Evolutionary conservation across 2,113 vertebrate species (phyloP).

Genomic region (Catharus fuscescens): DNA sequence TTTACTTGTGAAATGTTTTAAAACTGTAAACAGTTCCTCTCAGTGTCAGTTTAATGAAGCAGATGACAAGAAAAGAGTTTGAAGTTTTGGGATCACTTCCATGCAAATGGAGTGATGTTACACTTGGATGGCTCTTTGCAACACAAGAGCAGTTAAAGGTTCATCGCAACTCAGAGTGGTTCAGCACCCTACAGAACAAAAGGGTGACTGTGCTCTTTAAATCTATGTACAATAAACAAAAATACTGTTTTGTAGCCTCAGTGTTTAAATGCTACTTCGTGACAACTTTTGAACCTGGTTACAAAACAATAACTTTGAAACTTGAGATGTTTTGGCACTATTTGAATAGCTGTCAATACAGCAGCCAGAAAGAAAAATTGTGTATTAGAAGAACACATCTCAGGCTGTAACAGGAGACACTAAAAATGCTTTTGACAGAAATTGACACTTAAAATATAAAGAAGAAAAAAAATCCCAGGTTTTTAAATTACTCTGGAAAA

Average conservation of each 20-base stretch:
- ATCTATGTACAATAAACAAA: not conserved
- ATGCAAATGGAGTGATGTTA: not conserved
- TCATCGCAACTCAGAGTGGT: not conserved
- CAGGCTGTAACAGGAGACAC: not conserved
- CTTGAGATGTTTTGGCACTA: not conserved
- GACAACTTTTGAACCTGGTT: not conserved
- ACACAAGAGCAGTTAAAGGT: not conserved
- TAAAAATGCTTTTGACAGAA: not conserved
- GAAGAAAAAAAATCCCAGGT: not conserved
- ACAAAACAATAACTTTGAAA: not conserved
- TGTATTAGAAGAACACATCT: not conserved
- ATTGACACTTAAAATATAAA: not conserved
- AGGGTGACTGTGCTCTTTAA: not conserved
- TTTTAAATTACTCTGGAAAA: not conserved
- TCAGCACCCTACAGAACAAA: not conserved
- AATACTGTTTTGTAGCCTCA: rapidly evolving
- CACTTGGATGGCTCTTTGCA: not conserved
- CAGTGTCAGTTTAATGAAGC: not conserved
- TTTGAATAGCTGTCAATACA: not conserved
- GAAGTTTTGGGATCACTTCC: not conserved
- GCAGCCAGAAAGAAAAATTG: not conserved
- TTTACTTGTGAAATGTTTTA: conserved; percentile 2
- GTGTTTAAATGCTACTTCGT: not conserved
- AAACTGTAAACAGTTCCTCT: not conserved
- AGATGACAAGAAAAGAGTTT: not conserved